Conservation (phyloP, 1,140 invertebrate species). For the Zaprionus nigranus region DNA sequence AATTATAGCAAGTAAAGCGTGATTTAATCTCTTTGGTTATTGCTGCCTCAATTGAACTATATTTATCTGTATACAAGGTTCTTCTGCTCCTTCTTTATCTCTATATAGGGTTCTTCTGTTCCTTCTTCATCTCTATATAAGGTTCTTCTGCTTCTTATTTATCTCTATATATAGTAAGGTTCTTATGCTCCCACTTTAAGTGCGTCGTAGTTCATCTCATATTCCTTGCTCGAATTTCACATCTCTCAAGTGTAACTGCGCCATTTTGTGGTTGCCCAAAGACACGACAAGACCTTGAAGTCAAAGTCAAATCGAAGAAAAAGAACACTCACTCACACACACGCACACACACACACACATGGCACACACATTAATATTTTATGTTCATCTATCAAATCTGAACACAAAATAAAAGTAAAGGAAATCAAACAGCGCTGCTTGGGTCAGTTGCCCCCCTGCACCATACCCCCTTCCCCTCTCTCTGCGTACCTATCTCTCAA, state of each 20-base stretch:
- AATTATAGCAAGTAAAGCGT: neutral
- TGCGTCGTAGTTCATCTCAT: neutral
- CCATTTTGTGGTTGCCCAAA: conserved; percentile 16
- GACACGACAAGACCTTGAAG: conserved; percentile 41
- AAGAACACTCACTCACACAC: conserved; percentile 19
- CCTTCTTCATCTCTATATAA: too few relatives aligned
- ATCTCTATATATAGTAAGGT: too few relatives aligned
- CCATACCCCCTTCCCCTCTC: neutral
- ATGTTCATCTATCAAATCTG: conserved; percentile 60
- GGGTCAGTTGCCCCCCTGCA: conserved; percentile 5
- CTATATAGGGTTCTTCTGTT: neutral
- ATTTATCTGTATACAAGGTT: neutral
- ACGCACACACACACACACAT: conserved; percentile 9
- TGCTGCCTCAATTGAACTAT: neutral
- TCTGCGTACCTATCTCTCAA: neutral
- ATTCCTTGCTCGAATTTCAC: neutral
- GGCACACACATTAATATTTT: conserved; percentile 48
- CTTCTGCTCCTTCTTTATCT: neutral
- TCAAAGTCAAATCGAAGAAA: conserved; percentile 49
- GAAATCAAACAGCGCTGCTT: conserved; percentile 40
- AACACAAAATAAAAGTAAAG: conserved; percentile 23
- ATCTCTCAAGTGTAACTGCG: conserved; percentile 10
- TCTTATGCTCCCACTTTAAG: neutral
- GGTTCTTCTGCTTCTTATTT: too few relatives aligned
- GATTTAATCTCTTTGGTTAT: neutral